These are phyloP conservation scores for Chymomyza fuscimana DNA, from an alignment of 2,888 invertebrate species.

Conservation along the genomic window DNA sequence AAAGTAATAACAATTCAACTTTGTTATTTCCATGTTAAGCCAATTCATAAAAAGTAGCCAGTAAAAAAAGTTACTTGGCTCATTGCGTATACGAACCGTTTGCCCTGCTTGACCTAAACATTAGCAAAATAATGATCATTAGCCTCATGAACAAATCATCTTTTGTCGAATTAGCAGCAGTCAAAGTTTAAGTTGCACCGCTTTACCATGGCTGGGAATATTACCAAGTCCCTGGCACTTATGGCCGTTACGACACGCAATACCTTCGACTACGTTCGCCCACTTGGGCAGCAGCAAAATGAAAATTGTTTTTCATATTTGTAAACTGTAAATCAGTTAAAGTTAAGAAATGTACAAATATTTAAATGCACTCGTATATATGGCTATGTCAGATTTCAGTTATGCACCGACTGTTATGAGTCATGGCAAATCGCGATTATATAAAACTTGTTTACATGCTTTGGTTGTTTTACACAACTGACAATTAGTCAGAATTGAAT, in stretches of 20 bases:
- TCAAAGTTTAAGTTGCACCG: background rate
- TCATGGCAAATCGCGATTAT: conserved; percentile 30
- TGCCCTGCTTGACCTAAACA: background rate
- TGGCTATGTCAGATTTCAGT: background rate
- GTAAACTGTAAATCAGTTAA: conserved; percentile 48
- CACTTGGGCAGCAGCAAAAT: conserved; percentile 8
- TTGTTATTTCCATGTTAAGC: too few species aligned
- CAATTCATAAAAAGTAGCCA: too few species aligned
- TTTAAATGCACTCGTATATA: background rate
- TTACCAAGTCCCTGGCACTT: background rate
- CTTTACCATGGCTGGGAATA: background rate
- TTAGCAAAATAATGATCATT: background rate
- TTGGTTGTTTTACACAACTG: conserved; percentile 18
- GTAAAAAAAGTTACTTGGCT: too few species aligned
- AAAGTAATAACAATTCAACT: too few species aligned
- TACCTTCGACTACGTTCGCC: conserved; percentile 40
- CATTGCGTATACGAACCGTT: background rate
- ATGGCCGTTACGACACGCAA: conserved; percentile 62
- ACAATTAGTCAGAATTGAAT: conserved; percentile 48
- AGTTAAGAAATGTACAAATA: conserved; percentile 24
- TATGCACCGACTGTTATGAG: conserved; percentile 15
- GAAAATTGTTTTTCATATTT: conserved; percentile 20
- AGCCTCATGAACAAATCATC: background rate
- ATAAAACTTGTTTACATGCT: conserved; percentile 20
- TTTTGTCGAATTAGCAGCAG: background rate